Evolutionary conservation across 2,797 vertebrate species (phyloP), one percentile per base, ranked within the genome.

Genomic region (Eulemur albifrons): DNA sequence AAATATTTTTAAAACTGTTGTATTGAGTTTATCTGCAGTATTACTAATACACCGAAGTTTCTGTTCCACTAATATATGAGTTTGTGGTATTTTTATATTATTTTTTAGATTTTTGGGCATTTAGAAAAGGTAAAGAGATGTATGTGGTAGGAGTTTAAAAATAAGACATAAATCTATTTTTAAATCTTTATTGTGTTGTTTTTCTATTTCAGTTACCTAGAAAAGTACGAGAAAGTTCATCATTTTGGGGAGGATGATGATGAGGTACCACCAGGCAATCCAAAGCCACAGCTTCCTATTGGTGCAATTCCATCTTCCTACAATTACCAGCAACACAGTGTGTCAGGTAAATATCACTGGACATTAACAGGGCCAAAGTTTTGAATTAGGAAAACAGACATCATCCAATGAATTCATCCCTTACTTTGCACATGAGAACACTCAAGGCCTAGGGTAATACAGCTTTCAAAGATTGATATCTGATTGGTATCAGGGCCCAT

Each of bases 161-260:
- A 45, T 87, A 95, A 95, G 25, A 80, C 27, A 9, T 76, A 69
- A 27, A 87, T 59, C 32, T 88, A 70, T 84, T 96, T 94, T 50
- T 80, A 61, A 95, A 87, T 57, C 2, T 95, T 88, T 95, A 5
- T 17, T 94, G 7, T 93, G 45, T 48, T 97, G 69, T 81, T 98
- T 98, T 98, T 98, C 94, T 65, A 91, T 98, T 98, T 40, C 98
- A 99, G 99, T 98, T 99, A 99, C 99, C 98, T 99, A 98, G 99
- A 99, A 99, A 99, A 99, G 97, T 99, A 99, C 97, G 99, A 99
- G 98, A 99, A 99, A 99, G 99, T 99, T 98, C 99, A 99, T 99
- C 99, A 99, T 99, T 99, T 99, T 98, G 99, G 99, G 97, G 99
- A 99, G 98, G 99, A 99, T 97, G 99, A 99, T 97, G 99, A 99